These are phyloP conservation scores for Caenorhabditis becei DNA, from an alignment of 2,888 invertebrate species.

Conservation along the genomic window DNA sequence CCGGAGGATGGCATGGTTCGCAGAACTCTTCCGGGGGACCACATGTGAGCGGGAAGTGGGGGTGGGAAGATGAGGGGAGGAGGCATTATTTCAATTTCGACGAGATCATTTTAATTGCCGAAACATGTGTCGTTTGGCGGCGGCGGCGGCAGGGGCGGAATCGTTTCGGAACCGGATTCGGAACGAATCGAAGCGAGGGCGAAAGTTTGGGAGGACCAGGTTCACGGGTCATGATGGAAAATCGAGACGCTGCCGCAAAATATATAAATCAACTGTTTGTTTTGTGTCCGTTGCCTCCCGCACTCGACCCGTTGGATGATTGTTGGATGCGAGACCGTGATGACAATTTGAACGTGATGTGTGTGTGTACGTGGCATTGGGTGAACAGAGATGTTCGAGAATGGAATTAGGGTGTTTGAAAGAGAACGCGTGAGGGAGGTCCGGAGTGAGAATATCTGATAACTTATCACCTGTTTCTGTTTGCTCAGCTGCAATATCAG, in stretches of 20 bases:
- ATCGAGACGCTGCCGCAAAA: constrained; percentile 20
- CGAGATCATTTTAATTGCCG: constrained; percentile 47
- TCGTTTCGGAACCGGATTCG: constrained; percentile 19
- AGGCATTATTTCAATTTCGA: constrained; percentile 11
- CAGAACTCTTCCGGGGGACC: constrained; percentile 10
- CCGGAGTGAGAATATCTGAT: too few species aligned
- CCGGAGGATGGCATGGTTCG: constrained; percentile 32
- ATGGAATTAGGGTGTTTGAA: neutral
- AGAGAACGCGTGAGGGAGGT: neutral
- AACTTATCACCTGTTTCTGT: too few species aligned
- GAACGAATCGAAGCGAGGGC: constrained; percentile 1
- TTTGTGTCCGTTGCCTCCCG: constrained; percentile 39
- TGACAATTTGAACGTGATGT: constrained; percentile 51
- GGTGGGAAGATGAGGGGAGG: constrained; percentile 17
- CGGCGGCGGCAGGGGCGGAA: constrained; percentile 24
- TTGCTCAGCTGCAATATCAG: too few species aligned
- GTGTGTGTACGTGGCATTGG: constrained; percentile 14
- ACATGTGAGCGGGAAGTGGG: constrained; percentile 27
- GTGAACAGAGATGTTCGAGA: neutral
- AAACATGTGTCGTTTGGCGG: constrained; percentile 36
- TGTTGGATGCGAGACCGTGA: constrained; percentile 11
- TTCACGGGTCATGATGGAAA: constrained; percentile 13
- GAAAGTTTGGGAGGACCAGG: constrained; percentile 2
- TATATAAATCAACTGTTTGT: constrained; percentile 55
- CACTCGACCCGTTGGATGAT: constrained; percentile 39